Conservation (phyloP, 1,140 invertebrate genomes). For the Pogonus chalceus region DNA sequence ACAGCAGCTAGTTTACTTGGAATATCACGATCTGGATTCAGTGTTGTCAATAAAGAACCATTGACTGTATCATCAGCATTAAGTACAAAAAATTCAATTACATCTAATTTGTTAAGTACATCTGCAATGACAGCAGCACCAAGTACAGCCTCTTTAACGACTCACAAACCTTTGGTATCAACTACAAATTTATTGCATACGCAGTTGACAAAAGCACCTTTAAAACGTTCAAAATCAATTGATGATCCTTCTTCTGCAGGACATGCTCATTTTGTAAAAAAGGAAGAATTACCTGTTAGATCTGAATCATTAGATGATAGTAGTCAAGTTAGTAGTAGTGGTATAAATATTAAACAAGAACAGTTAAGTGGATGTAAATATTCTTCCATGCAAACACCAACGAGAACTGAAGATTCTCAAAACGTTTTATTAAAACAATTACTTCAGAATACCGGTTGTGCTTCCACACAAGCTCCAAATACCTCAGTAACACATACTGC, state of each 20-base stretch:
- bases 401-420: slow-evolving; percentile 64
- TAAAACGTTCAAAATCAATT: slow-evolving; percentile 41
- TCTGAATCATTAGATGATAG: slow-evolving; percentile 31
- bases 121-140: neutral
- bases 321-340: neutral
- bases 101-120: slow-evolving; percentile 8
- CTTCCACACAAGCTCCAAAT: slow-evolving; percentile 40
- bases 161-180: slow-evolving; percentile 18
- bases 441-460: slow-evolving; percentile 71
- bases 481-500: slow-evolving; percentile 42
- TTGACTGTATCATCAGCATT: slow-evolving; percentile 9
- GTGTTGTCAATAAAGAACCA: neutral
- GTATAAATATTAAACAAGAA: slow-evolving; percentile 28
- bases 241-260: slow-evolving; percentile 30
- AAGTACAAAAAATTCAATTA: slow-evolving; percentile 11
- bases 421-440: slow-evolving; percentile 85
- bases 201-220: slow-evolving; percentile 42
- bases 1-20: slow-evolving; percentile 32
- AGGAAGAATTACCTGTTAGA: slow-evolving; percentile 34
- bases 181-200: slow-evolving; percentile 39
- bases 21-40: neutral
- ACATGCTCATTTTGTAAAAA: neutral
- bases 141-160: slow-evolving; percentile 1
- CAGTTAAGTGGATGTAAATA: slow-evolving; percentile 31
- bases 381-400: slow-evolving; percentile 21